Conservation (phyloP, 2,797 vertebrate genomes). For the Kryptopterus vitreolus region DNA sequence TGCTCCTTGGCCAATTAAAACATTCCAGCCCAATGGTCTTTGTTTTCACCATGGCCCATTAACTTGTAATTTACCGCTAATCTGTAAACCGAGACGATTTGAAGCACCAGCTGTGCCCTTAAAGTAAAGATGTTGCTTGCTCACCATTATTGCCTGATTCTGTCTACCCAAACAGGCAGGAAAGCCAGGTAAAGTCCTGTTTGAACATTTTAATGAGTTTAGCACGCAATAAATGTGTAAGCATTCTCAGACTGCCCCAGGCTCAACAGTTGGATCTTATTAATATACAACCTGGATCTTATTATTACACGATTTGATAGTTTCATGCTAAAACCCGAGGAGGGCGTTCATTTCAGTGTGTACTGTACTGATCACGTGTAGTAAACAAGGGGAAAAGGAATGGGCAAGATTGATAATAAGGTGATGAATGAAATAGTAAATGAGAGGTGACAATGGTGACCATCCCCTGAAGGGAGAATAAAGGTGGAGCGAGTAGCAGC, state of each 20-base stretch:
- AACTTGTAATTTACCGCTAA: conserved; percentile 58
- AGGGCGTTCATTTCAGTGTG: background rate
- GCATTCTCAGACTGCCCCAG: background rate
- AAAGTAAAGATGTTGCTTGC: conserved; percentile 16
- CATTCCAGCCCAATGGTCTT: conserved; percentile 53
- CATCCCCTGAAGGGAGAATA: conserved; percentile 14
- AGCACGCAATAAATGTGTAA: conserved; percentile 18
- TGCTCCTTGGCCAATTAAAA: conserved; percentile 56
- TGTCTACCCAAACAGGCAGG: background rate
- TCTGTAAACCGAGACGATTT: conserved; percentile 50
- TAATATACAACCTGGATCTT: conserved; percentile 4
- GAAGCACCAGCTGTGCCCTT: conserved; percentile 37
- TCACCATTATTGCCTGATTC: conserved; percentile 10
- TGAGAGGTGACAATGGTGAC: background rate
- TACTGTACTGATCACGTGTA: background rate
- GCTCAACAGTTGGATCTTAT: conserved; percentile 11
- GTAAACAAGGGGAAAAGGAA: background rate
- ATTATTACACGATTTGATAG: conserved; percentile 5
- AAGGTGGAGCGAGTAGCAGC: conserved; percentile 41
- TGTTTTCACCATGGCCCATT: conserved; percentile 57
- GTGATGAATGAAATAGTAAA: background rate
- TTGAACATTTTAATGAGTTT: conserved; percentile 23
- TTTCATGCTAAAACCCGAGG: conserved; percentile 9
- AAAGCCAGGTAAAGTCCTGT: background rate
- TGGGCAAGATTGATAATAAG: background rate